Conservation (phyloP, 2,113 vertebrate genomes). For the Hippocampus comes region DNA sequence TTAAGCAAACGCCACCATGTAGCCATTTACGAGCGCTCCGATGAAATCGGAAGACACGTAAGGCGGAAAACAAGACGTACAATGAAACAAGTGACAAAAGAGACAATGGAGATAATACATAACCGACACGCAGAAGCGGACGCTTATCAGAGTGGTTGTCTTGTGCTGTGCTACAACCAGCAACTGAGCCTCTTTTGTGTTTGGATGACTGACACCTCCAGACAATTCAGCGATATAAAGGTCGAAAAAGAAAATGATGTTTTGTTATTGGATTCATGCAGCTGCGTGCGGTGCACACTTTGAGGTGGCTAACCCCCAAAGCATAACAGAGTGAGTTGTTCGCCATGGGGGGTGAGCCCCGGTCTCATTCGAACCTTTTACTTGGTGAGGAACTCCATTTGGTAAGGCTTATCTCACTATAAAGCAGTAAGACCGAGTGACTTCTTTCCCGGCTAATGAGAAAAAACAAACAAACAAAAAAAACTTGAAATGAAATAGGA, state of each 20-base stretch:
- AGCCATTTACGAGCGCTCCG: slow-evolving; percentile 28
- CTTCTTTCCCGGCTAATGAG: too few relatives aligned
- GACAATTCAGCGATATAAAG: not conserved
- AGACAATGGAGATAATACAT: slow-evolving; percentile 27
- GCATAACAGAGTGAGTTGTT: not conserved
- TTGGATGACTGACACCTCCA: slow-evolving; percentile 1
- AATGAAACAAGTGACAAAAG: slow-evolving; percentile 24
- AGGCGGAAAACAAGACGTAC: slow-evolving; percentile 27
- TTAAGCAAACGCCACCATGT: slow-evolving; percentile 70
- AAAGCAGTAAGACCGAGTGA: too few relatives aligned
- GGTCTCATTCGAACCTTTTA: too few relatives aligned
- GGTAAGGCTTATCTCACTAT: too few relatives aligned
- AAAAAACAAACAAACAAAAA: too few relatives aligned
- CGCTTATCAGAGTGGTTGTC: not conserved
- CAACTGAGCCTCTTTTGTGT: not conserved
- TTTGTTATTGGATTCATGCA: not conserved
- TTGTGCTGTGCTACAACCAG: not conserved
- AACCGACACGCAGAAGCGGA: not conserved
- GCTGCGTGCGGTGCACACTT: not conserved
- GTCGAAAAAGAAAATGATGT: not conserved
- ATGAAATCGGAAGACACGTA: slow-evolving; percentile 36
- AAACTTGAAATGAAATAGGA: too few relatives aligned
- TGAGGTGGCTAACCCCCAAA: not conserved
- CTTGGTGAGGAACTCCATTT: too few relatives aligned
- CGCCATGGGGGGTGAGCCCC: too few relatives aligned